phyloP scores from a whole-genome alignment of 23 tunicate genomes.

The Oikopleura vanhoeffeni region DNA sequence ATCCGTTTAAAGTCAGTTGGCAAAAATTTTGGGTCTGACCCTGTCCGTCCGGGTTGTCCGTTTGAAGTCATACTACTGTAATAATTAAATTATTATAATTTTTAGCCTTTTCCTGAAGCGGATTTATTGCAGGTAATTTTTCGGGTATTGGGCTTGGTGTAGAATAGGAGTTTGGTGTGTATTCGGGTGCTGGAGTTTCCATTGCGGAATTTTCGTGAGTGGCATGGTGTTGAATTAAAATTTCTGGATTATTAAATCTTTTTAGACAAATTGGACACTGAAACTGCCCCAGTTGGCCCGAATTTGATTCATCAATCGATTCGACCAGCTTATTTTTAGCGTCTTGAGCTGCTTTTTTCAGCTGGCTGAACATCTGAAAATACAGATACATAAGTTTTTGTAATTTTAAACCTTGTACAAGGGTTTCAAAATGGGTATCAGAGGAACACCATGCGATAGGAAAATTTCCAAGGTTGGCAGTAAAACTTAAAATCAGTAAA shows the following conservation, averaged over 20 bases:
- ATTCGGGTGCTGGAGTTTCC: not conserved
- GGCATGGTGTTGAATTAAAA: conserved; percentile 9
- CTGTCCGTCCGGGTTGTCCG: no score
- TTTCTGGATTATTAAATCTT: not conserved
- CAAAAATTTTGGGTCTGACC: no score
- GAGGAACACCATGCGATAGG: no score
- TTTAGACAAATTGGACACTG: not conserved
- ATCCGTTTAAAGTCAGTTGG: no score
- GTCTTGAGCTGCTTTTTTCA: not conserved
- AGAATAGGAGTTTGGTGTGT: not conserved
- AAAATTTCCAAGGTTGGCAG: no score
- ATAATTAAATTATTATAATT: no score
- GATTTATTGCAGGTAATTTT: not conserved
- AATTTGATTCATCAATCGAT: not conserved
- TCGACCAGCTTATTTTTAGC: not conserved
- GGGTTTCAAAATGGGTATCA: no score
- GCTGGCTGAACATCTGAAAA: not conserved
- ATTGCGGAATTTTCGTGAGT: not conserved
- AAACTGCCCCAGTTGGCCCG: not conserved
- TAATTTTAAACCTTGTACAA: no score
- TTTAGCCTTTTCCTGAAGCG: no score
- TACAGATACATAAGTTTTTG: no score
- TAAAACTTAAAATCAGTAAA: no score
- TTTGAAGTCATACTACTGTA: no score
- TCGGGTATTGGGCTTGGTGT: not conserved